phyloP scores from a whole-genome alignment of 2,113 vertebrate species.

The Melanocharis versteri region DNA sequence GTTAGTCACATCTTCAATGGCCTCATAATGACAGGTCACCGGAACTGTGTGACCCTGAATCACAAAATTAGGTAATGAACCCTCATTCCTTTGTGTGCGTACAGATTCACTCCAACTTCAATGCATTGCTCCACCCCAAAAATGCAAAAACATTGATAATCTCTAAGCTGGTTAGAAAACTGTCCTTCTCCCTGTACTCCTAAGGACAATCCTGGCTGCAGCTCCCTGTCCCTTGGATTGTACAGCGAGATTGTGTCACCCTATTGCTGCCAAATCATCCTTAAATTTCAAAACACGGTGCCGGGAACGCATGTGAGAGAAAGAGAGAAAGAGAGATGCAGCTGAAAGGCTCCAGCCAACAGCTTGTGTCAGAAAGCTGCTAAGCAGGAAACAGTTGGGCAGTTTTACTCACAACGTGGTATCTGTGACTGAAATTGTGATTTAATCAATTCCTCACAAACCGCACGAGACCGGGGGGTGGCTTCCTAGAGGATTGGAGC shows the following conservation, averaged over 20 bases:
- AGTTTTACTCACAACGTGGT: not conserved
- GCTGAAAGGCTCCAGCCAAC: conserved; percentile 22
- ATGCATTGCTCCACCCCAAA: rapidly evolving
- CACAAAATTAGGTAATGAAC: not conserved
- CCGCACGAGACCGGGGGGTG: rapidly evolving
- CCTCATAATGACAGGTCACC: not conserved
- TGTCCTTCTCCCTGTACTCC: not conserved
- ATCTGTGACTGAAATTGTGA: not conserved
- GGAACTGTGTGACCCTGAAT: conserved; percentile 41
- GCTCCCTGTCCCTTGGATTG: not conserved
- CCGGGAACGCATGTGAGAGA: not conserved
- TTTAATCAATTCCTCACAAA: not conserved
- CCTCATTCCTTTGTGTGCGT: not conserved
- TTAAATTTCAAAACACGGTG: not conserved
- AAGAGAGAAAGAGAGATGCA: not conserved
- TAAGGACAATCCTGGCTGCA: not conserved
- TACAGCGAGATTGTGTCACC: rapidly evolving
- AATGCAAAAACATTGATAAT: not conserved
- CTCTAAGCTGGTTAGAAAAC: not conserved
- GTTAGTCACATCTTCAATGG: not conserved
- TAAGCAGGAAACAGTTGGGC: conserved; percentile 36
- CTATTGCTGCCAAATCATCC: not conserved
- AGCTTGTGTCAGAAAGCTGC: conserved; percentile 54
- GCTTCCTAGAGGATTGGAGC: not conserved
- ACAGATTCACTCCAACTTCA: not conserved